Percentiles rank a stretch among this genome's conserved stretches.
phyloP scores from a whole-genome alignment of 2,113 vertebrate species.

The Pygoscelis adeliae region DNA sequence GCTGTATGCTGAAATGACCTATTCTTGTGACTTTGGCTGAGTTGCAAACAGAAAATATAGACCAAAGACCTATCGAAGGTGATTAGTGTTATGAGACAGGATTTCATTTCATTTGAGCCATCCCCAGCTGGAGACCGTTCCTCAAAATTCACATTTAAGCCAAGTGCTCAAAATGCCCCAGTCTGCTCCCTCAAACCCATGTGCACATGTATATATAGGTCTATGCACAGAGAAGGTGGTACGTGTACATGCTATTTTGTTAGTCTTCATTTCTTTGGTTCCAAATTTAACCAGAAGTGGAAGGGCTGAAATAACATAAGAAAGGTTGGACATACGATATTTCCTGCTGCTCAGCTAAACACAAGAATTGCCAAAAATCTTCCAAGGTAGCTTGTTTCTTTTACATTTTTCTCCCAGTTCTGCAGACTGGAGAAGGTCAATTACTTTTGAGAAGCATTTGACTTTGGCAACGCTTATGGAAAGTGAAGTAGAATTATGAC shows the following conservation, averaged over 20 bases:
- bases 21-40: neutral
- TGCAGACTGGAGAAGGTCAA: conserved; percentile 58
- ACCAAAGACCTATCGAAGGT: neutral
- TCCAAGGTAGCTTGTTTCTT: conserved; percentile 67
- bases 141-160: neutral
- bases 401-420: conserved; percentile 57
- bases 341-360: conserved; percentile 66
- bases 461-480: conserved; percentile 56
- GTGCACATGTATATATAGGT: neutral
- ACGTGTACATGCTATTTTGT: neutral
- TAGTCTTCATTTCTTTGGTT: conserved; percentile 35
- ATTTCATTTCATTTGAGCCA: neutral
- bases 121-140: neutral
- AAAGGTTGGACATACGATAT: conserved; percentile 50
- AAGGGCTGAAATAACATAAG: conserved; percentile 64
- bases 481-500: conserved; percentile 50
- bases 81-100: neutral
- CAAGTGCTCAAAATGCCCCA: neutral
- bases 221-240: neutral
- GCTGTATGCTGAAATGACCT: neutral
- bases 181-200: neutral
- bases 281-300: conserved; percentile 64
- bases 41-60: neutral
- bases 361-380: conserved; percentile 56
- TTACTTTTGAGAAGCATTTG: conserved; percentile 62